Conservation (phyloP, 2,113 vertebrate genomes). For the Myrmophylax atrothorax region DNA sequence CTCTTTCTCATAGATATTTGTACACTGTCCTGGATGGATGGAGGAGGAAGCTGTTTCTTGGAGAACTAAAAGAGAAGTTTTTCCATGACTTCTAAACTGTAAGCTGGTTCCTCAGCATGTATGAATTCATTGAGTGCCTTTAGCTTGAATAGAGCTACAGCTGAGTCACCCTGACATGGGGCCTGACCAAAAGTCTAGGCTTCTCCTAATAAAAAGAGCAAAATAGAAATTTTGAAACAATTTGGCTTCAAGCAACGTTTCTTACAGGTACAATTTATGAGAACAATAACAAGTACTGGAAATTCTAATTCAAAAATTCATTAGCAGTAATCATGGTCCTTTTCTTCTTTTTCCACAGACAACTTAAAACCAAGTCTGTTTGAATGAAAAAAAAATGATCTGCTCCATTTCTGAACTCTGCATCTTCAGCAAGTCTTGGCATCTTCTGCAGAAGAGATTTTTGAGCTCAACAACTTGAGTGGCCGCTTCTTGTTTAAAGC, state of each 20-base stretch:
- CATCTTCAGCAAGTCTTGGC: not conserved
- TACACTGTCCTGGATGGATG: not conserved
- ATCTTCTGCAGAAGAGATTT: not conserved
- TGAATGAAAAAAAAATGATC: not conserved
- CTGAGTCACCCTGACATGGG: not conserved
- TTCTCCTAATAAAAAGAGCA: constrained; percentile 19
- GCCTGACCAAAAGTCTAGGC: not conserved
- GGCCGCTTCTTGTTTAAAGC: not conserved
- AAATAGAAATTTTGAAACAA: constrained; percentile 39
- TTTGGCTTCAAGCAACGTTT: constrained; percentile 29
- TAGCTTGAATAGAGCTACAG: not conserved
- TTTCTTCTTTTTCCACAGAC: constrained; percentile 20
- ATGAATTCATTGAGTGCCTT: not conserved
- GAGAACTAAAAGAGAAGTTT: not conserved
- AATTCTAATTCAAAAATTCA: constrained; percentile 50
- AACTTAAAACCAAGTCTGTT: not conserved
- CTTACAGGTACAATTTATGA: constrained; percentile 29
- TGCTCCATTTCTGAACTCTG: not conserved
- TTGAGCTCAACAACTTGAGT: not conserved
- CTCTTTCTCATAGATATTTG: not conserved
- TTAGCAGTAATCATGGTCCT: not conserved
- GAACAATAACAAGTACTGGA: not conserved
- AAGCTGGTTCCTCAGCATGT: not conserved
- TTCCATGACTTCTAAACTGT: not conserved
- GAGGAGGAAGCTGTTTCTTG: not conserved